A percentile compares a stretch with the other conserved stretches of the same genome.
phyloP scores from a whole-genome alignment of 2,113 vertebrate species.

The Entomyzon cyanotis region DNA sequence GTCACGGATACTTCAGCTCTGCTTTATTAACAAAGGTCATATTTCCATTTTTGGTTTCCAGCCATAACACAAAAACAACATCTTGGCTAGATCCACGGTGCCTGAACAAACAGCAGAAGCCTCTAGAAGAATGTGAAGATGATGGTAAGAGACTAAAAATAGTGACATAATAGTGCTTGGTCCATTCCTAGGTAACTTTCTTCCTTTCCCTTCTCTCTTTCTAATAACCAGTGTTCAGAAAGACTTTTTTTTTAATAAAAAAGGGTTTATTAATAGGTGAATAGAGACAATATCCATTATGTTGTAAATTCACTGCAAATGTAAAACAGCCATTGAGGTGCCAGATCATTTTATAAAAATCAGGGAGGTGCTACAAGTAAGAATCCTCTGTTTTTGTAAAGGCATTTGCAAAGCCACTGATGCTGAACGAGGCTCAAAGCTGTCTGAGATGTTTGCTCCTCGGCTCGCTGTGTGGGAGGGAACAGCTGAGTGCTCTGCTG shows the following conservation, averaged over 20 bases:
- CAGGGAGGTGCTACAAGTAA: neutral
- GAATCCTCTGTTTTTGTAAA: neutral
- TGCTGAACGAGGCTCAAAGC: neutral
- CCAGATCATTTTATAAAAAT: neutral
- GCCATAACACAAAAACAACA: conserved; percentile 99
- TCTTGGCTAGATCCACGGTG: conserved; percentile 99
- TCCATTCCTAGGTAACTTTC: neutral
- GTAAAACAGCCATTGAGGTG: neutral
- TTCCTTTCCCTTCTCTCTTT: neutral
- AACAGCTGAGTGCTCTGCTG: neutral
- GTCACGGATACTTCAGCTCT: neutral
- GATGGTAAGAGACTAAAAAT: conserved; percentile 82
- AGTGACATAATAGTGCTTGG: neutral
- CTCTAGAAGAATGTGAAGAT: conserved; percentile 99
- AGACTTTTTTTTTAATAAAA: neutral
- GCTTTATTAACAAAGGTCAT: conserved; percentile 45
- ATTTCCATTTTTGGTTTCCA: conserved; percentile 74
- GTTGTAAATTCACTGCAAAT: neutral
- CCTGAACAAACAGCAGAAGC: conserved; percentile 98
- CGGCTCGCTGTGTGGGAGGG: neutral
- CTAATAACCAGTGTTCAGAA: neutral
- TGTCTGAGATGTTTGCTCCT: neutral
- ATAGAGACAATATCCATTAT: neutral
- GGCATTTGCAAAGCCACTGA: neutral
- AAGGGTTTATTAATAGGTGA: neutral